These are phyloP conservation scores for Lepisosteus oculatus DNA, from an alignment of 2,113 vertebrate genomes.

Conservation along the genomic window DNA sequence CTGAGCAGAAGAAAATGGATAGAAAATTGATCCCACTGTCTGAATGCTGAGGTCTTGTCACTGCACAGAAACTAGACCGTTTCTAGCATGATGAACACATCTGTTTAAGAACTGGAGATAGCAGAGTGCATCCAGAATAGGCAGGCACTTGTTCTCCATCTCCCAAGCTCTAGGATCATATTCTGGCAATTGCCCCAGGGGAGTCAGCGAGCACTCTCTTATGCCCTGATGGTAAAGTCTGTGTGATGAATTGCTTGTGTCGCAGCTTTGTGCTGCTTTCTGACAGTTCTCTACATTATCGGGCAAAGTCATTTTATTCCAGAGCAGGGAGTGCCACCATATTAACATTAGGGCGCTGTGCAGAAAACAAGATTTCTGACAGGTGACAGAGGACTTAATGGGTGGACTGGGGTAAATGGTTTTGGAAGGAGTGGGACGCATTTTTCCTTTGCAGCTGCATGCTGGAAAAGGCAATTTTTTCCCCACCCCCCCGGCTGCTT, in stretches of 20 bases:
- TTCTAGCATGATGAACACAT: too few relatives aligned
- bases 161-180: neutral
- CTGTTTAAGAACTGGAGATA: too few relatives aligned
- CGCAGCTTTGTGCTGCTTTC: conserved; percentile 37
- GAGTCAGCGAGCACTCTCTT: too few relatives aligned
- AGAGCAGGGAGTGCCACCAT: conserved; percentile 16
- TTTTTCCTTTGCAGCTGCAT: conserved; percentile 21
- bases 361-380: conserved; percentile 11
- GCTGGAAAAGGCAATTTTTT: conserved; percentile 24
- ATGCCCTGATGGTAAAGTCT: conserved; percentile 44
- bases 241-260: conserved; percentile 57
- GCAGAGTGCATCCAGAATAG: too few relatives aligned
- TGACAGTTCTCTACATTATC: conserved; percentile 54
- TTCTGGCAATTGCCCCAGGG: neutral
- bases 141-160: neutral
- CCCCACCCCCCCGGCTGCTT: conserved; percentile 15
- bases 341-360: conserved; percentile 8
- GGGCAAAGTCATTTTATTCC: conserved; percentile 52
- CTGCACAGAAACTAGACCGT: too few relatives aligned
- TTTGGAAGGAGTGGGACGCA: conserved; percentile 14
- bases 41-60: too few relatives aligned
- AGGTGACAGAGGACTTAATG: conserved; percentile 29
- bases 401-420: conserved; percentile 16
- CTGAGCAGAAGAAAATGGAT: too few relatives aligned
- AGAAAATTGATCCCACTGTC: too few relatives aligned